Evolutionary conservation across 1,140 invertebrate species (phyloP), one percentile per base, ranked within the genome.

Genomic region (Aphelenchoides fujianensis): DNA sequence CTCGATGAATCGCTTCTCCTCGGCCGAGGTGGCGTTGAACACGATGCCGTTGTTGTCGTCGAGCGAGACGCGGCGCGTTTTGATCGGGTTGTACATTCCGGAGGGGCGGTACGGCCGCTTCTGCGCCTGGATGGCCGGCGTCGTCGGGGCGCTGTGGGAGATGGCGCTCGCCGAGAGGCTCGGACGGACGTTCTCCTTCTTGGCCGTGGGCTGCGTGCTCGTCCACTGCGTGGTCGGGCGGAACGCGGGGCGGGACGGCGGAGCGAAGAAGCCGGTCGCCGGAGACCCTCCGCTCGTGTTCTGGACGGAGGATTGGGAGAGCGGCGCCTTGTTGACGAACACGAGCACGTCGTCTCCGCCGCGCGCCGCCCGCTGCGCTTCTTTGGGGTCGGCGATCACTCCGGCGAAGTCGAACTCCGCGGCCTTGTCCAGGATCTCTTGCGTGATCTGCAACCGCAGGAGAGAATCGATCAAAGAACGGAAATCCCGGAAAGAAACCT

Each of bases 381-480:
- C 41, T 48, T 48, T 48, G 41, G 63, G 16, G 31, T 34, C 31
- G n/a, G 12, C 27, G n/a, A 66, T 32, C 9, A 37, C 16, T 34
- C 63, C 63, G 31, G 63, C 63, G 36, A 32, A 66, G 36, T 1
- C 36, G 23, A 36, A 66, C 53, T 35, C 53, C 27, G 1, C 37
- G 53, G 9, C 37, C 53, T 30, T 16, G 36, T 55, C 27, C 2
- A 2, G 63, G n/a, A 30, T n/a, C n/a, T n/a, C n/a, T n/a, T n/a
- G n/a, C n/a, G n/a, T n/a, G n/a, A 36, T 16, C 63, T 66, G 53
- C 37, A 35, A 66, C 28, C 19, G 23, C 28, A 59, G 5, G 34
- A 34, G n/a, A n/a, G n/a, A n/a, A n/a, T n/a, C n/a, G n/a, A 66
- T 12, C 12, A 63, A 37, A 36, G 0, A 66, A 66, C 31, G 0